Evolutionary conservation across 2,797 vertebrate species (phyloP).

Genomic region (Ciconia nigra): DNA sequence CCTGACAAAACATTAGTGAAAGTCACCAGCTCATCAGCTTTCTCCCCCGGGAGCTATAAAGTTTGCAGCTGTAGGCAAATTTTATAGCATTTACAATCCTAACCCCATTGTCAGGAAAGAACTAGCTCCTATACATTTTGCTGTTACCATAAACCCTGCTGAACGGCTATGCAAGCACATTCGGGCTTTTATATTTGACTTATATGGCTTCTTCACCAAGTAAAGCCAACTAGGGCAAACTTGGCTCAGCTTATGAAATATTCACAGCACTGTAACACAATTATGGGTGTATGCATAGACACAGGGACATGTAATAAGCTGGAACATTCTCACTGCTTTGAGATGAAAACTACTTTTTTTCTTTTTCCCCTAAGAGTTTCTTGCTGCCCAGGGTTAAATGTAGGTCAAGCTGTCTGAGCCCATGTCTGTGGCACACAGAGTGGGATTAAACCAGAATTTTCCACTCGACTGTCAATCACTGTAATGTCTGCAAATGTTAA

Average conservation of each 20-base stretch:
- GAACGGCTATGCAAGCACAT: not conserved
- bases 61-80: not conserved
- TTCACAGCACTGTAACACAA: not conserved
- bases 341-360: not conserved
- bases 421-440: slow-evolving; percentile 23
- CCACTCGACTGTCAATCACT: slow-evolving; percentile 39
- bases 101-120: not conserved
- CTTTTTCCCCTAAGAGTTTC: not conserved
- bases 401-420: slow-evolving; percentile 63
- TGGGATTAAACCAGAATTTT: slow-evolving; percentile 61
- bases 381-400: slow-evolving; percentile 39
- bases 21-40: not conserved
- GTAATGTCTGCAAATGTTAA: slow-evolving; percentile 52
- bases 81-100: not conserved
- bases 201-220: not conserved
- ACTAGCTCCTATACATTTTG: not conserved
- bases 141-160: not conserved
- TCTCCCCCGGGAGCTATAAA: not conserved
- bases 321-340: not conserved
- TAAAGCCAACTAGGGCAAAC: not conserved
- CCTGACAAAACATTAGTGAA: not conserved
- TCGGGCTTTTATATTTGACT: not conserved
- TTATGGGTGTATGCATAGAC: not conserved
- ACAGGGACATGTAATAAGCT: not conserved
- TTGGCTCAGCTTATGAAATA: not conserved